Conservation (phyloP, 2,888 invertebrate genomes). For the Pyrocoelia pectoralis region DNA sequence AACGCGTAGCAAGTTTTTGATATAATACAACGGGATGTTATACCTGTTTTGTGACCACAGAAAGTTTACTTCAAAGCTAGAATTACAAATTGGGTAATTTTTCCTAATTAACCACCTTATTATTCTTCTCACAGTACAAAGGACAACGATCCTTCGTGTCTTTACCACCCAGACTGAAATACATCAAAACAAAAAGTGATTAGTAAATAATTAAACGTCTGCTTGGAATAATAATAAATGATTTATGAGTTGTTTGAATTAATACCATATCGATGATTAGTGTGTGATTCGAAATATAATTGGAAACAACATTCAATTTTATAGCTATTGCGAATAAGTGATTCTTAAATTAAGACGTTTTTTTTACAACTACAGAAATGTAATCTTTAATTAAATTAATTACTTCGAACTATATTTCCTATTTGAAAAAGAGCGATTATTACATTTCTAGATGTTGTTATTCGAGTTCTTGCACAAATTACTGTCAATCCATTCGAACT, state of each 20-base stretch:
- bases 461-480: no score
- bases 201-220: conserved; percentile 29
- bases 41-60: conserved; percentile 4
- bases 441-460: no score
- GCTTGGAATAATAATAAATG: conserved; percentile 25
- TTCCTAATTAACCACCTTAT: conserved; percentile 25
- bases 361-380: background rate
- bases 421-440: no score
- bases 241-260: conserved; percentile 26
- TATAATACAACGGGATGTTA: background rate
- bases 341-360: no score
- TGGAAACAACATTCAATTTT: background rate
- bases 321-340: background rate
- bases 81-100: conserved; percentile 24
- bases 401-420: no score
- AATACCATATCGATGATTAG: conserved; percentile 17
- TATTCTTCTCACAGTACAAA: conserved; percentile 26
- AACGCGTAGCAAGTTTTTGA: background rate
- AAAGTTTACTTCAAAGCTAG: conserved; percentile 3
- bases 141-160: conserved; percentile 26
- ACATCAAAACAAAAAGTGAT: conserved; percentile 22
- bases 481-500: no score
- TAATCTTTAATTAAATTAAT: no score
- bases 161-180: conserved; percentile 28
- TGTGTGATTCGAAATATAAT: conserved; percentile 3